Evolutionary conservation across 1,140 invertebrate species (phyloP).

Genomic region (Hyles vespertilio): DNA sequence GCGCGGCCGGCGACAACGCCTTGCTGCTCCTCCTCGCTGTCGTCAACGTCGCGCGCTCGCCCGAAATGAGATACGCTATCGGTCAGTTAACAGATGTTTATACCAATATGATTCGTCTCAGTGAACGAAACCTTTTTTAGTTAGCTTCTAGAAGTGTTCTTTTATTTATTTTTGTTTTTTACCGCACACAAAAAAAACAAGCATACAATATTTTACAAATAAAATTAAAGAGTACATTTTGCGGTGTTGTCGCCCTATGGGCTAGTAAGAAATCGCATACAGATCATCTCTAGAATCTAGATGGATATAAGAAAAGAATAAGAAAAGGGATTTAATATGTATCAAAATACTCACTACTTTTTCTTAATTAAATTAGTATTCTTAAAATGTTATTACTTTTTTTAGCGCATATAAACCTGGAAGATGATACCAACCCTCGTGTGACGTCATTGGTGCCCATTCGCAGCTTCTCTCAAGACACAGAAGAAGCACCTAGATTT

Average conservation of each 20-base stretch:
- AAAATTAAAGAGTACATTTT: too few relatives aligned
- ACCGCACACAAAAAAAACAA: too few relatives aligned
- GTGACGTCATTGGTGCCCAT: slow-evolving; percentile 39
- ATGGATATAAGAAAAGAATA: too few relatives aligned
- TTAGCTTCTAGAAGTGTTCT: too few relatives aligned
- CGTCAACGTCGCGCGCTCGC: slow-evolving; percentile 79
- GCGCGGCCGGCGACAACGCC: slow-evolving; percentile 77
- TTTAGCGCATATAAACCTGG: slow-evolving; percentile 49
- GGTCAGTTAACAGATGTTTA: slow-evolving; percentile 24
- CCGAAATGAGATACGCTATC: slow-evolving; percentile 73
- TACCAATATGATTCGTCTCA: background rate
- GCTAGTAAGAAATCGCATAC: too few relatives aligned
- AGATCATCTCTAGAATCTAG: too few relatives aligned
- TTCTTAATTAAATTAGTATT: background rate
- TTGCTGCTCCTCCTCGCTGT: slow-evolving; percentile 85
- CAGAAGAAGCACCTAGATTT: slow-evolving; percentile 30
- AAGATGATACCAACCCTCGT: slow-evolving; percentile 27
- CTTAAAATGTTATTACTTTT: background rate
- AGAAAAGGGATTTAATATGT: too few relatives aligned
- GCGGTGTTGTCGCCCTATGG: too few relatives aligned
- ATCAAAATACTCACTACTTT: too few relatives aligned
- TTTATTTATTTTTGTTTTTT: too few relatives aligned
- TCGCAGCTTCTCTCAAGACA: slow-evolving; percentile 30
- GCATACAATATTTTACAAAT: too few relatives aligned
- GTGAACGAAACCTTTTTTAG: too few relatives aligned